Evolutionary conservation across 2,113 vertebrate species (phyloP).

Genomic region (Typhlomys cinereus): DNA sequence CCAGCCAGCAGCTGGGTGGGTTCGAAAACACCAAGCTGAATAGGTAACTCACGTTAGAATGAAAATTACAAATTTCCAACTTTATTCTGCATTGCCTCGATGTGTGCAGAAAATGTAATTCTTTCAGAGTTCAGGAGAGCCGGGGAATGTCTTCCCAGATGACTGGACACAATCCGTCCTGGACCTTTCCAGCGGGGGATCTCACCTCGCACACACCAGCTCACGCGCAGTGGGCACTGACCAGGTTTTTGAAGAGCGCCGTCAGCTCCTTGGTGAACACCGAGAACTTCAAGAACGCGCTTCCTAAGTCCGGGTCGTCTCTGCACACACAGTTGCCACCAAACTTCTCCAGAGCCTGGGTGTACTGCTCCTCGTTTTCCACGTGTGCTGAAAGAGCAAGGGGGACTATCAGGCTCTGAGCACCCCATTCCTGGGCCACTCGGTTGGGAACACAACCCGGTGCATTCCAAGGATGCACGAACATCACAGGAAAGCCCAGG

Average conservation of each 20-base stretch:
- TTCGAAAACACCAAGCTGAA: background rate
- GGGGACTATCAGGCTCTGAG: background rate
- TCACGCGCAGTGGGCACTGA: slow-evolving; percentile 77
- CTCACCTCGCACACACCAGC: rapidly evolving
- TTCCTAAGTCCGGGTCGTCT: slow-evolving; percentile 98
- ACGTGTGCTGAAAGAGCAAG: slow-evolving; percentile 91
- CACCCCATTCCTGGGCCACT: rapidly evolving
- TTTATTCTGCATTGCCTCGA: background rate
- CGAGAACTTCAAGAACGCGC: slow-evolving; percentile 98
- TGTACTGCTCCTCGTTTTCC: slow-evolving; percentile 99
- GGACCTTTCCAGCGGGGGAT: background rate
- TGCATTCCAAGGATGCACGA: too few species aligned
- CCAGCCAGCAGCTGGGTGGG: background rate
- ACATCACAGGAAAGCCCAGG: background rate
- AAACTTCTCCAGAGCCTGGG: slow-evolving; percentile 98
- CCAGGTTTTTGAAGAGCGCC: slow-evolving; percentile 99
- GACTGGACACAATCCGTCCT: background rate
- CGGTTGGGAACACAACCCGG: rapidly evolving
- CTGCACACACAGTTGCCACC: slow-evolving; percentile 98
- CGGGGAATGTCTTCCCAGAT: background rate
- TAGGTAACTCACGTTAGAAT: background rate
- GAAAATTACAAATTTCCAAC: background rate
- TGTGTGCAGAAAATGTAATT: background rate
- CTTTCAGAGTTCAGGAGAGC: background rate
- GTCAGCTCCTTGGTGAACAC: slow-evolving; percentile 99